A percentile compares a stretch with the other conserved stretches of the same genome.
Evolutionary conservation across 2,113 vertebrate species (phyloP).

Genomic region (Pipa parva): DNA sequence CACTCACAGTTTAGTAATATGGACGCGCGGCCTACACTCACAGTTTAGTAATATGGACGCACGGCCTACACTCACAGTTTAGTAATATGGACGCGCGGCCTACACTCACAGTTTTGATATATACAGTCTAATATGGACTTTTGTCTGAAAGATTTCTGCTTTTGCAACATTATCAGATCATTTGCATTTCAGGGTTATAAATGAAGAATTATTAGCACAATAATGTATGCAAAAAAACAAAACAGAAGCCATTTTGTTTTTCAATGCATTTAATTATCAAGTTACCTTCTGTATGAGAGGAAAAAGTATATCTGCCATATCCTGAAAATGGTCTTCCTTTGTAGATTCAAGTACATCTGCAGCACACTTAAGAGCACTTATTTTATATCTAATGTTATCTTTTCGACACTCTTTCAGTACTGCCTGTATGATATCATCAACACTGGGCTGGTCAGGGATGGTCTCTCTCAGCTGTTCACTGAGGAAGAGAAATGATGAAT

Average conservation of each 20-base stretch:
- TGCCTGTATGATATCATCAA: constrained; percentile 72
- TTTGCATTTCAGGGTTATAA: no score
- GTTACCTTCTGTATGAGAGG: constrained; percentile 91
- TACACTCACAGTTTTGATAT: no score
- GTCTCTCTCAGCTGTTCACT: constrained; percentile 77
- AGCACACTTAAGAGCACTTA: constrained; percentile 76
- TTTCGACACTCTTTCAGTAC: constrained; percentile 88
- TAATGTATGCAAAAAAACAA: no score
- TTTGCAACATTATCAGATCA: no score
- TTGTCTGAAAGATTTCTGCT: no score
- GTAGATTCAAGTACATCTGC: constrained; percentile 79
- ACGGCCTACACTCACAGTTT: no score
- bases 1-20: no score
- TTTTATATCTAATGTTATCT: constrained; percentile 85
- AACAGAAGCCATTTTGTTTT: not conserved
- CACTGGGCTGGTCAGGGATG: constrained; percentile 72
- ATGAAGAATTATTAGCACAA: no score
- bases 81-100: no score
- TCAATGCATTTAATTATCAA: not conserved
- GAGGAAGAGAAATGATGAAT: not conserved
- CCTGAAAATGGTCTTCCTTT: constrained; percentile 80
- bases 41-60: no score
- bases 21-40: no score
- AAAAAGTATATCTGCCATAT: constrained; percentile 79
- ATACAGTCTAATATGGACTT: no score